Evolutionary conservation across 1,140 invertebrate species (phyloP).

Genomic region (Lepidotrigona ventralis): DNA sequence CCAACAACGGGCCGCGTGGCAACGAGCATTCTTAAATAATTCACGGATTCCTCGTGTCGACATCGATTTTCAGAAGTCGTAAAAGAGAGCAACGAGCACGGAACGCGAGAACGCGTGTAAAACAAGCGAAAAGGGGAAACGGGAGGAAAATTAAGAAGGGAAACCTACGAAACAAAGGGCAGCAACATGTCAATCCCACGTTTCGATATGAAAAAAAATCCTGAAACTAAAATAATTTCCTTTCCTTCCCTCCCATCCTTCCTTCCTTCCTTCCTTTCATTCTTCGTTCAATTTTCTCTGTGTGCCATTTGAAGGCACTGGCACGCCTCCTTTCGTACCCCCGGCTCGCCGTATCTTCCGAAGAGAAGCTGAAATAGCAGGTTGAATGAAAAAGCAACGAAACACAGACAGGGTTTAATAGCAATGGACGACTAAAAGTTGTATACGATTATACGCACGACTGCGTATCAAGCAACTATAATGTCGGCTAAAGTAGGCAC

Average conservation of each 20-base stretch:
- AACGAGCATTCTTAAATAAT: constrained; percentile 68
- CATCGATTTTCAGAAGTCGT: constrained; percentile 63
- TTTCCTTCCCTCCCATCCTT: not conserved
- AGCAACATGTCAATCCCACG: constrained; percentile 23
- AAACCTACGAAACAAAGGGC: not conserved
- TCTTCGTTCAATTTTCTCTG: constrained; percentile 27
- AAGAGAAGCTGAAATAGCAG: constrained; percentile 20
- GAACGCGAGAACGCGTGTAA: constrained; percentile 44
- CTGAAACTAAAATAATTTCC: not conserved
- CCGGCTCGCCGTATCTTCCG: not conserved
- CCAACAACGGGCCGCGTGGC: constrained; percentile 63
- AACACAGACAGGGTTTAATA: constrained; percentile 53
- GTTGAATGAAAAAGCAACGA: constrained; percentile 42
- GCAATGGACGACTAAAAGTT: constrained; percentile 43
- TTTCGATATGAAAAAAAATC: constrained; percentile 30
- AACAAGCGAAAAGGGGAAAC: not conserved
- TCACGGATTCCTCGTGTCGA: constrained; percentile 63
- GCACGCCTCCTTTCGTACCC: constrained; percentile 16
- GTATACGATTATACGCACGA: constrained; percentile 49
- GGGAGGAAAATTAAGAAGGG: constrained; percentile 41
- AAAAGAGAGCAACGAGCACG: constrained; percentile 49
- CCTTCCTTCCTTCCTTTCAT: not conserved
- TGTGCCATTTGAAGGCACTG: constrained; percentile 10
- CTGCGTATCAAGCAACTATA: constrained; percentile 52
- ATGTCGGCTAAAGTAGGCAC: constrained; percentile 19